Evolutionary conservation across 64 coral and sea anemone genomes (phyloP), one percentile per base, ranked within the genome.

Genomic region (Porites lutea): DNA sequence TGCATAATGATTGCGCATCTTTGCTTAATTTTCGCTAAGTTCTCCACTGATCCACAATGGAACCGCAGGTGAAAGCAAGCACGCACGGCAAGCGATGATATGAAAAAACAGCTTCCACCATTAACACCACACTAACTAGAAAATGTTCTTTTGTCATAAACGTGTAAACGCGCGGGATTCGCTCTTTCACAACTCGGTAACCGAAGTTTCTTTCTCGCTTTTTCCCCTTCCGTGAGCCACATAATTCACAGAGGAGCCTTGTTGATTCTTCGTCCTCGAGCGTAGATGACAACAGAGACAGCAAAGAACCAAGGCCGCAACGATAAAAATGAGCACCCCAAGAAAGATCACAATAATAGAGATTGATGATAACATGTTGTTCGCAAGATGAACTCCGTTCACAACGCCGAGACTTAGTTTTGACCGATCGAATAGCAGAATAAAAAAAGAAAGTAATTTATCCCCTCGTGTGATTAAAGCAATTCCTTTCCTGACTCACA

Each of bases 331-430:
- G n/a, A 99, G 61, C 59, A 94, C 94, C 23, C 97, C 97, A 15
- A 99, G 91, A 74, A 99, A 99, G 20, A 99, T 99, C 49, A 99
- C 94, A 49, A 99, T 96, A 1, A 99, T 93, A 2, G 97, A 99
- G 10, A 99, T 82, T 5, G 97, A 99, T 23, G 95, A 97, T 77
- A 97, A 87, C 93, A 95, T 95, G 27, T n/a, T 7, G 55, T 37
- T 72, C 27, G 69, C 52, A 71, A 43, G 19, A 67, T 13, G 37
- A 13, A 66, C 15, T 3, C 5, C 45, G 58, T 8, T 8, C 43
- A 48, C 27, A 37, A 37, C 8, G 48, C 45, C 73, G 8, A 15
- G 60, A 83, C 59, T 48, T 47, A 84, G 15, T n/a, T 52, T 68
- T 37, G 27, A 37, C 27, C 27, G 27, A n/a, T 44, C 79, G 48